Conservation (phyloP, 2,888 invertebrate genomes). For the Cheilosia vulpina region DNA sequence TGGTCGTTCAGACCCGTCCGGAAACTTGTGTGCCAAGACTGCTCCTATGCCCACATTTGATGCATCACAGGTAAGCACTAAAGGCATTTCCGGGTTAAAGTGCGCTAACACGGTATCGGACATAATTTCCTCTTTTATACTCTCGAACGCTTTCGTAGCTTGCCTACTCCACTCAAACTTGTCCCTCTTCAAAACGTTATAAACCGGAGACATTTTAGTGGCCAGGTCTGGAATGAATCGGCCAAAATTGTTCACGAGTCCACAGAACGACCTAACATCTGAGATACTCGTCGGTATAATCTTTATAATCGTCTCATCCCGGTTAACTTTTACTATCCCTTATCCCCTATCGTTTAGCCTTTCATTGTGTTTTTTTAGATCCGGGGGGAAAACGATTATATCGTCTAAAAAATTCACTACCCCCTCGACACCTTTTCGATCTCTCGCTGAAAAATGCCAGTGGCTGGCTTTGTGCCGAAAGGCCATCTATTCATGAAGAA, state of each 20-base stretch:
- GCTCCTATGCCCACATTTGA: slow-evolving; percentile 76
- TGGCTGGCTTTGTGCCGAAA: slow-evolving; percentile 79
- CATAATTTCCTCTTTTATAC: slow-evolving; percentile 73
- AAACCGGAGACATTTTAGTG: too few relatives aligned
- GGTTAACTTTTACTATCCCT: too few relatives aligned
- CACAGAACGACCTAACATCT: slow-evolving; percentile 77
- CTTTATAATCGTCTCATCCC: too few relatives aligned
- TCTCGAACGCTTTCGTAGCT: slow-evolving; percentile 74
- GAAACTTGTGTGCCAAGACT: slow-evolving; percentile 78
- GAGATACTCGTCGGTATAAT: too few relatives aligned
- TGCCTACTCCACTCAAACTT: slow-evolving; percentile 76
- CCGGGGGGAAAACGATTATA: neutral
- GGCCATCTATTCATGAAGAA: slow-evolving; percentile 78
- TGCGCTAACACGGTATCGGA: slow-evolving; percentile 73
- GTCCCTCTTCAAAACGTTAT: too few relatives aligned
- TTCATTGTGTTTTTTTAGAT: slow-evolving; percentile 1
- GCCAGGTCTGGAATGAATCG: slow-evolving; percentile 77
- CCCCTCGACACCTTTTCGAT: slow-evolving; percentile 77
- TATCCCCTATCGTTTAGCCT: neutral
- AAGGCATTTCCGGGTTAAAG: slow-evolving; percentile 75
- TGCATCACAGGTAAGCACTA: slow-evolving; percentile 77
- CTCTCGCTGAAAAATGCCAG: slow-evolving; percentile 78
- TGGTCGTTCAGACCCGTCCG: slow-evolving; percentile 79
- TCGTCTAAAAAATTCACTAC: slow-evolving; percentile 77
- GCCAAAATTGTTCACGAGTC: slow-evolving; percentile 78